A percentile compares a stretch with the other conserved stretches of the same genome.
Evolutionary conservation across 1,140 invertebrate genomes (phyloP).

Genomic region (Chelonus insularis): DNA sequence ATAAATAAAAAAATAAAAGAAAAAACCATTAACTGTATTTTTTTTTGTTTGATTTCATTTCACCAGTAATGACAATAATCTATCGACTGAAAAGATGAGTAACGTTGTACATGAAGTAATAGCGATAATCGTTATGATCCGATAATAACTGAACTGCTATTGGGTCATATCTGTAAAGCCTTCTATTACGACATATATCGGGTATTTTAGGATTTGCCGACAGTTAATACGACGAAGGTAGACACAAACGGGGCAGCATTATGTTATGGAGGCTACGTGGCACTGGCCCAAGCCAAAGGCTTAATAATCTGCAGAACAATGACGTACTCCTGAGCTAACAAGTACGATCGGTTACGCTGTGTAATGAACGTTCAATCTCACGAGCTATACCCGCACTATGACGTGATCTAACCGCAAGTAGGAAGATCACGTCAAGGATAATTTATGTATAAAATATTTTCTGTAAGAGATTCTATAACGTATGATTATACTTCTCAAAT

Average conservation of each 20-base stretch:
- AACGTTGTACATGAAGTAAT: background rate
- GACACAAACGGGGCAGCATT: slow-evolving; percentile 2
- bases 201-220: slow-evolving; percentile 5
- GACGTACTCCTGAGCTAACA: slow-evolving; percentile 15
- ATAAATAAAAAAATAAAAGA: too few relatives aligned
- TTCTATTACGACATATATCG: slow-evolving; percentile 4
- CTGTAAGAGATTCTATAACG: too few relatives aligned
- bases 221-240: background rate
- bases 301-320: slow-evolving; percentile 30
- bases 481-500: too few relatives aligned
- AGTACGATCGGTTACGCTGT: slow-evolving; percentile 24
- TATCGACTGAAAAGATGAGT: background rate
- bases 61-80: background rate
- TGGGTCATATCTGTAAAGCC: slow-evolving; percentile 1
- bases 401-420: slow-evolving; percentile 27
- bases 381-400: slow-evolving; percentile 10
- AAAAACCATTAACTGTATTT: too few relatives aligned
- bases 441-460: slow-evolving; percentile 32
- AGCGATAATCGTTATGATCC: background rate
- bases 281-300: slow-evolving; percentile 28
- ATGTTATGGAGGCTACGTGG: slow-evolving; percentile 22
- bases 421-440: slow-evolving; percentile 25
- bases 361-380: slow-evolving; percentile 28
- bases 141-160: background rate
- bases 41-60: background rate